These are phyloP conservation scores for Neopipo cinnamomea DNA, from an alignment of 2,113 vertebrate genomes.

Conservation along the genomic window DNA sequence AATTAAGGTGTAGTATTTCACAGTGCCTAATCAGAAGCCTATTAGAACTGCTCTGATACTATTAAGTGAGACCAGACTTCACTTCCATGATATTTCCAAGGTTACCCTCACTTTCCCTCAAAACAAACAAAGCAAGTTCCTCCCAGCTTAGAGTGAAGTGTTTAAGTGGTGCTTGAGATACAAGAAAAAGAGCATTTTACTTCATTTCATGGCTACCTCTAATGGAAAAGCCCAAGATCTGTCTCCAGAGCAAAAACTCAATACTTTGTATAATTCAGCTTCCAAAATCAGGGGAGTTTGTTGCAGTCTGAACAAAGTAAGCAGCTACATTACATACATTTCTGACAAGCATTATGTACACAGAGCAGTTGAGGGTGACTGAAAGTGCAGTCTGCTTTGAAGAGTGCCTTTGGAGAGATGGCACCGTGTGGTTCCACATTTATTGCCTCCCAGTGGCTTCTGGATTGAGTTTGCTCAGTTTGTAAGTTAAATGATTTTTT, in stretches of 20 bases:
- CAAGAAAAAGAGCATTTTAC: not conserved
- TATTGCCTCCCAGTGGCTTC: not conserved
- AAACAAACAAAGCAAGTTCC: constrained; percentile 10
- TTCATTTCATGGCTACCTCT: not conserved
- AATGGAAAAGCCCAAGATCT: not conserved
- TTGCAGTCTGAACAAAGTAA: not conserved
- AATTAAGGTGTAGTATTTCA: constrained; percentile 47
- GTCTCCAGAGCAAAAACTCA: not conserved
- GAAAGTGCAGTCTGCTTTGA: not conserved
- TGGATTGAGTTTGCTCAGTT: not conserved
- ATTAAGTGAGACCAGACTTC: constrained; percentile 10
- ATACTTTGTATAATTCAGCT: not conserved
- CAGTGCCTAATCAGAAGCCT: not conserved
- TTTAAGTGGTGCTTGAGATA: not conserved
- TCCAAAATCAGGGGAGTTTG: not conserved
- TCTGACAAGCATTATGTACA: not conserved
- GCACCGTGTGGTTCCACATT: not conserved
- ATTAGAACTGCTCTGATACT: constrained; percentile 2
- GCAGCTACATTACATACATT: not conserved
- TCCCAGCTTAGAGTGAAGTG: not conserved
- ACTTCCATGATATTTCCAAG: not conserved
- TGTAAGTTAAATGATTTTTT: not conserved
- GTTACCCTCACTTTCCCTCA: not conserved
- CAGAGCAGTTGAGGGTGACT: not conserved
- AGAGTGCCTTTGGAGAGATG: not conserved